These are phyloP conservation scores for Drosophila aldrichi DNA, from an alignment of 2,888 invertebrate genomes.

Conservation along the genomic window DNA sequence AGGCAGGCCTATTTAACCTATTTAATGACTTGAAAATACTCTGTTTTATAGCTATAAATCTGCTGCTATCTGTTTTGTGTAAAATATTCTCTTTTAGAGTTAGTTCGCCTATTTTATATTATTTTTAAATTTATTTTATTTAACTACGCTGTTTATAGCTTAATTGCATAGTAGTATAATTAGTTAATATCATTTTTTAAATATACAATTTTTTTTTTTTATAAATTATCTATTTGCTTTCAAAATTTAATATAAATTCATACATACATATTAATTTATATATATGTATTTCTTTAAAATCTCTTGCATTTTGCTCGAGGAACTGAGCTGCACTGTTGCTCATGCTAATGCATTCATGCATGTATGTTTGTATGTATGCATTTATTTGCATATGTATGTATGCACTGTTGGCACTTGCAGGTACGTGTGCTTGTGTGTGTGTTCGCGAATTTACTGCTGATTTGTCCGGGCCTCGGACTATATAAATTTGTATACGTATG, in stretches of 20 bases:
- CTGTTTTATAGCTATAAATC: background rate
- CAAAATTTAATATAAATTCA: background rate
- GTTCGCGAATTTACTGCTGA: background rate
- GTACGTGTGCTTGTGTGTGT: background rate
- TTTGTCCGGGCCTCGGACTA: slow-evolving; percentile 15
- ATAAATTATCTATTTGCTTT: background rate
- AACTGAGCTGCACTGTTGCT: background rate
- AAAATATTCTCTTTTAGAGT: background rate
- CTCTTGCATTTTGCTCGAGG: background rate
- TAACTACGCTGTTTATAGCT: too few species aligned
- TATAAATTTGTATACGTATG: background rate
- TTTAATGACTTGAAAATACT: background rate
- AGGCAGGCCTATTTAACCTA: too few species aligned
- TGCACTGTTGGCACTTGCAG: slow-evolving; percentile 2
- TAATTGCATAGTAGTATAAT: too few species aligned
- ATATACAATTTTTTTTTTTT: accelerated
- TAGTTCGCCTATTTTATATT: background rate
- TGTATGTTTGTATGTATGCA: background rate
- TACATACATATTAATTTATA: background rate
- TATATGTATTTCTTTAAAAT: background rate
- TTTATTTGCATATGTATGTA: background rate
- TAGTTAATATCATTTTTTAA: too few species aligned
- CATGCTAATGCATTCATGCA: background rate
- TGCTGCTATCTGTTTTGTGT: background rate
- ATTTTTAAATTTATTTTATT: background rate